Base-by-base conservation (phyloP, 2,888 invertebrate genomes). In the Myopa testacea region DNA sequence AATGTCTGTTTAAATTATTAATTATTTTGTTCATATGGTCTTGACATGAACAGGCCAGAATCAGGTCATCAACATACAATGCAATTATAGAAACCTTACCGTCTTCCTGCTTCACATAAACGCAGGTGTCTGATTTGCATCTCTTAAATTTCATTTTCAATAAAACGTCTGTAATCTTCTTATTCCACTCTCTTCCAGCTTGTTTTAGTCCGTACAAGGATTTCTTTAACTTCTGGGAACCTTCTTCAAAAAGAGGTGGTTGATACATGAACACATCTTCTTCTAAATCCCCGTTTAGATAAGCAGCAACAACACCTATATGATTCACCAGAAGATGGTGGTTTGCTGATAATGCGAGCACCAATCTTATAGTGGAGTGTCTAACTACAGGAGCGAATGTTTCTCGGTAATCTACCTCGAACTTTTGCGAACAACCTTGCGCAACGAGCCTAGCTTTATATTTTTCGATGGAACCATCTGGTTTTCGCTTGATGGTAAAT, bases 141-240 rank as follows among this genome's bases (percentile, higher is more conserved):
- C 58, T 12, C n/a, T 16, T 16, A 58, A 16, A 58, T 58, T n/a
- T n/a, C 5, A 58, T 58, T 10, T 58, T 12, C n/a, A 58, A 16
- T 58, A 58, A 58, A 1, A 58, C 5, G n/a, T 12, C 12, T 5
- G 58, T 58, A 6, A 58, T n/a, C 19, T 58, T 58, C n/a, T 12
- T 58, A 19, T 58, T 58, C 58, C 58, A 58, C 58, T 58, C 58
- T 58, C 4, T 58, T 58, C 58, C 58, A 12, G 58, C 58, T n/a
- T 58, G 58, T n/a, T 58, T 58, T n/a, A 58, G n/a, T 58, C 58
- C 58, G 19, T 58, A 58, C n/a, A 58, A 58, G 5, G 58, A 6
- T n/a, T n/a, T 12, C n/a, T 58, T 58, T 1, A 58, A 2, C 52
- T 52, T 58, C n/a, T 58, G 58, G 5, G n/a, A 16, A 58, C 12